Percentiles rank a stretch among this genome's conserved stretches.
phyloP scores from a whole-genome alignment of 2,797 vertebrate species.

The Trachops cirrhosus region DNA sequence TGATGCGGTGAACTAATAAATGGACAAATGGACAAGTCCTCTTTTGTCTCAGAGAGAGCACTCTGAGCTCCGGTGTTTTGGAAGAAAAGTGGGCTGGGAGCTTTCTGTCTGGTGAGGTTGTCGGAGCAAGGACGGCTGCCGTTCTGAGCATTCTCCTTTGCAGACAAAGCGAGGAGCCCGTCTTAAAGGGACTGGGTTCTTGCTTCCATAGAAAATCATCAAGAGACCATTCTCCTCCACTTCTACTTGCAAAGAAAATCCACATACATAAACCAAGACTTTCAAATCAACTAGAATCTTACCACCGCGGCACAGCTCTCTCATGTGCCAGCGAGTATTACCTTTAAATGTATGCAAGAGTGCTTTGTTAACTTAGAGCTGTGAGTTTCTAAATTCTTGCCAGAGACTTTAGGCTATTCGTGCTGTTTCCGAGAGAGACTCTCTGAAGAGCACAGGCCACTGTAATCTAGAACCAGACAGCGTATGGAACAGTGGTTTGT shows the following conservation, averaged over 20 bases:
- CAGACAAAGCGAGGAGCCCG: neutral
- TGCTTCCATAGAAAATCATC: neutral
- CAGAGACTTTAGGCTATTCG: neutral
- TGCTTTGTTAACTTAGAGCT: neutral
- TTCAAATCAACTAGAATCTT: neutral
- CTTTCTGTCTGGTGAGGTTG: neutral
- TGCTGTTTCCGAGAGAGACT: neutral
- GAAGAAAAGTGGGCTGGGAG: neutral
- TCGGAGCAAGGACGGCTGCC: neutral
- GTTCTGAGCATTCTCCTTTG: neutral
- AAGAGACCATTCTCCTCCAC: neutral
- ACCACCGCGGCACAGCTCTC: accelerated
- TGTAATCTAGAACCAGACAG: neutral
- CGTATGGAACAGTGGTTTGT: neutral
- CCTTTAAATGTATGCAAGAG: neutral
- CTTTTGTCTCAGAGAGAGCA: neutral
- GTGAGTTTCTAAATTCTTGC: neutral
- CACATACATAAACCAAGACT: neutral
- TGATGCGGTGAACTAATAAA: neutral
- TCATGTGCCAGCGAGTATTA: neutral
- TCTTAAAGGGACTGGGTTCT: neutral
- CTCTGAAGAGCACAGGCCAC: accelerated
- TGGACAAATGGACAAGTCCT: neutral
- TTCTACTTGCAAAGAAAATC: neutral
- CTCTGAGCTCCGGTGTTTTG: neutral